phyloP scores from a whole-genome alignment of 1,140 invertebrate species.

The Drosophila busckii region DNA sequence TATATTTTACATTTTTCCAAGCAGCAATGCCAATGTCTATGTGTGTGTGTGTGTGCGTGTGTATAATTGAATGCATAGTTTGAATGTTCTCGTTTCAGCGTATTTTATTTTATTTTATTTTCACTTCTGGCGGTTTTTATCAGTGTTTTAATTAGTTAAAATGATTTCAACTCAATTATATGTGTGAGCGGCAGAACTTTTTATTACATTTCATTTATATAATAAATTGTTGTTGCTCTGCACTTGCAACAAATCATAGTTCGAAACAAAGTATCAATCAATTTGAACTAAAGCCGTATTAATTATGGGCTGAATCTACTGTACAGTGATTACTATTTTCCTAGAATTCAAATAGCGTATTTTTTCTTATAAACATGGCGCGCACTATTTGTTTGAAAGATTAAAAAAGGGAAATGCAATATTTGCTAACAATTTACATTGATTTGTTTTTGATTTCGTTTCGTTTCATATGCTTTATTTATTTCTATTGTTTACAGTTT shows the following conservation, averaged over 20 bases:
- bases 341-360: too few relatives aligned
- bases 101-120: constrained; percentile 38
- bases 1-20: constrained; percentile 59
- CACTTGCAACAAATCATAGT: too few relatives aligned
- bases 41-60: constrained; percentile 8
- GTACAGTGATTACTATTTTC: too few relatives aligned
- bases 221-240: too few relatives aligned
- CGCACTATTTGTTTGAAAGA: too few relatives aligned
- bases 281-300: too few relatives aligned
- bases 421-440: constrained; percentile 38
- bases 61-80: constrained; percentile 58
- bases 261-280: too few relatives aligned
- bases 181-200: constrained; percentile 18
- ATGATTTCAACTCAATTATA: constrained; percentile 58
- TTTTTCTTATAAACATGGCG: too few relatives aligned
- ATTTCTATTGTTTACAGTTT: constrained; percentile 4
- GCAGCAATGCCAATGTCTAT: constrained; percentile 19
- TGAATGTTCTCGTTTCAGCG: constrained; percentile 35
- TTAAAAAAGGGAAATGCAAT: constrained; percentile 37
- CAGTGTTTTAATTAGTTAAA: constrained; percentile 70
- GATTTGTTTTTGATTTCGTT: constrained; percentile 3
- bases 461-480: not conserved
- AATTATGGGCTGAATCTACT: too few relatives aligned
- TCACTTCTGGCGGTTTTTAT: constrained; percentile 50
- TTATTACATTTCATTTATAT: not conserved